Evolutionary conservation across 2,113 vertebrate genomes (phyloP).

Genomic region (Rhea americana): DNA sequence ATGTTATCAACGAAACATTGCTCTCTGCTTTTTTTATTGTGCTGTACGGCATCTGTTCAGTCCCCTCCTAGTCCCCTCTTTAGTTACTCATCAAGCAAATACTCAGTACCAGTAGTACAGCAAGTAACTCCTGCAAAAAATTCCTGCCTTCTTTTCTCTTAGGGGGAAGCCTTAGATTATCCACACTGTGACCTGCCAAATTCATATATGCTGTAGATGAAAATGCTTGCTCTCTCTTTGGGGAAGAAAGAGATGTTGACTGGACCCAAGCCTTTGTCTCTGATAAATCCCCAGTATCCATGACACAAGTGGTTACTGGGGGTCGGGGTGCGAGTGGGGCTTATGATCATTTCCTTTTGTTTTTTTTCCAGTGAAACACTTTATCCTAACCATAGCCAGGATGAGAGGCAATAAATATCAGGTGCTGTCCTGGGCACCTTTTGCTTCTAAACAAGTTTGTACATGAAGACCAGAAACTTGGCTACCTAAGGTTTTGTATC

Average conservation of each 20-base stretch:
- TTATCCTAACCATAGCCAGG: background rate
- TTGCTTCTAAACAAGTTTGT: background rate
- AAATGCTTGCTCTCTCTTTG: background rate
- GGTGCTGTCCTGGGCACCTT: background rate
- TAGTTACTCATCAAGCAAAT: background rate
- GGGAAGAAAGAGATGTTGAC: background rate
- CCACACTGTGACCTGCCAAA: background rate
- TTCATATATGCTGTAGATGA: background rate
- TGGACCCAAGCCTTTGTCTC: background rate
- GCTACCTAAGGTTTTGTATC: background rate
- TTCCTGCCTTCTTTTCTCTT: background rate
- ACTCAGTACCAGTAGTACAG: background rate
- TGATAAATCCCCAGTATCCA: accelerated
- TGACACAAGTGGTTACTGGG: background rate
- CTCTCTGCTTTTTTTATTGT: accelerated
- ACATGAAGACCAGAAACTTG: background rate
- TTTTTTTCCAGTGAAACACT: background rate
- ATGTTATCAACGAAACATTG: background rate
- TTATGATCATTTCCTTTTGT: background rate
- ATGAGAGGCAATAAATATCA: background rate
- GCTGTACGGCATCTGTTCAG: background rate
- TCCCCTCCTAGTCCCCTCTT: background rate
- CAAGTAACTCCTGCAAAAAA: background rate
- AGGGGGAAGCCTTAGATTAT: background rate
- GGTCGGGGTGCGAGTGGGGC: no score